Base-by-base conservation (phyloP, 2,888 invertebrate genomes). In the Octonoba sinensis region DNA sequence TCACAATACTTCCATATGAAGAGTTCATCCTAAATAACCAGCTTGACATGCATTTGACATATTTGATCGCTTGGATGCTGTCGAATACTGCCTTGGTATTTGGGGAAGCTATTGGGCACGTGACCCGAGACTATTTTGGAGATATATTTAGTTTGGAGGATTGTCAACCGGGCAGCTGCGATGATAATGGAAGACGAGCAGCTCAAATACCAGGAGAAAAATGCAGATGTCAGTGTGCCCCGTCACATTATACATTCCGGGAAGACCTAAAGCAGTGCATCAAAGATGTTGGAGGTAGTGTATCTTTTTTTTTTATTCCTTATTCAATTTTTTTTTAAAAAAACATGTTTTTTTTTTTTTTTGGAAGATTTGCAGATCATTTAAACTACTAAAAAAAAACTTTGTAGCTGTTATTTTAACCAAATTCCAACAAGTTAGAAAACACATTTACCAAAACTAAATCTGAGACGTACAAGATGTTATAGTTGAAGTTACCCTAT, bases 231-330 rank as follows among this genome's bases (percentile, higher is more conserved):
- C 93, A 92, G 75, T 96, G 95, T 87, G 92, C 94, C 84, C 91
- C 91, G 70, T 92, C 93, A 85, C 90, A 93, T 84, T 93, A 93
- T 6, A 92, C 94, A 72, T 95, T 94, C 90, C 92, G 95, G 83
- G 95, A 96, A 88, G 96, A 96, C 89, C 90, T 93, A 85, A 92
- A 93, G 86, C 92, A 95, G 85, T 96, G 96, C 89, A 94, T 95
- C 85, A 93, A 94, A 88, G 94, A 95, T 87, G 92, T 96, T 86
- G 93, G 94, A 89, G 95, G 95, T 95, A 88, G 36, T 36, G 36
- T 36, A 91, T 91, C 15, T 24, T 62, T 62, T 62, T 6, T 16
- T 57, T 20, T 51, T 36, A 6, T n/a, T n/a, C n/a, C 6, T 36
- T 36, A 4, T 11, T 36, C 36, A n/a, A n/a, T n/a, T n/a, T n/a